Conservation (phyloP, 2,797 vertebrate genomes). For the Enteromius afrohamiltoni region DNA sequence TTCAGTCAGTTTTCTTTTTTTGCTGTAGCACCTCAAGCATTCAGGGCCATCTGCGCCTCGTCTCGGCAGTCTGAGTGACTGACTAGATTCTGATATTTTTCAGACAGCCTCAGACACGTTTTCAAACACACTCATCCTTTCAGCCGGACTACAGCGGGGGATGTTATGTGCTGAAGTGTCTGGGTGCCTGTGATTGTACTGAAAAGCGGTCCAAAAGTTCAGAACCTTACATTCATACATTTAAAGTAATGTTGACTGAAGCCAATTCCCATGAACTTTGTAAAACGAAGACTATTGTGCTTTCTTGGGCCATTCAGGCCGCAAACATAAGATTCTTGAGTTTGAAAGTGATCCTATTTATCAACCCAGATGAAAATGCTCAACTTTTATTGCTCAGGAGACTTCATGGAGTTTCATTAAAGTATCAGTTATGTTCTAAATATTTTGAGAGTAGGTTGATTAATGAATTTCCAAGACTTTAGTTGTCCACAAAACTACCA, state of each 20-base stretch:
- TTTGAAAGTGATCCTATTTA: neutral
- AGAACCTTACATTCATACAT: conserved; percentile 34
- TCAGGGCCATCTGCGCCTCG: conserved; percentile 39
- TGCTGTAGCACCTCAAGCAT: conserved; percentile 37
- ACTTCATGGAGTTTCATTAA: neutral
- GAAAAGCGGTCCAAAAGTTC: conserved; percentile 18
- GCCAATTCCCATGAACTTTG: conserved; percentile 20
- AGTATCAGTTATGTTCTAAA: neutral
- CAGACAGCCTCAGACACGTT: conserved; percentile 40
- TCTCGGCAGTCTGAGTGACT: conserved; percentile 43
- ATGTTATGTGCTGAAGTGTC: conserved; percentile 38
- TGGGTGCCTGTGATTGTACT: conserved; percentile 13
- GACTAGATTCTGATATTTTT: conserved; percentile 47
- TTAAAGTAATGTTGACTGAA: conserved; percentile 21
- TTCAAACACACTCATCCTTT: conserved; percentile 47
- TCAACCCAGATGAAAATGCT: neutral
- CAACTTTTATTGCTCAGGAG: neutral
- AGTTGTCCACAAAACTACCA: neutral
- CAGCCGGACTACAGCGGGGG: conserved; percentile 19
- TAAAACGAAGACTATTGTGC: conserved; percentile 15
- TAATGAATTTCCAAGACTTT: neutral
- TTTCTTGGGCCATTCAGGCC: neutral
- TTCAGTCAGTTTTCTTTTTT: conserved; percentile 41
- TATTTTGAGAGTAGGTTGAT: neutral
- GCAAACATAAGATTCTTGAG: neutral